These are phyloP conservation scores for Drosophila albomicans DNA, from an alignment of 1,140 invertebrate genomes.

Conservation along the genomic window DNA sequence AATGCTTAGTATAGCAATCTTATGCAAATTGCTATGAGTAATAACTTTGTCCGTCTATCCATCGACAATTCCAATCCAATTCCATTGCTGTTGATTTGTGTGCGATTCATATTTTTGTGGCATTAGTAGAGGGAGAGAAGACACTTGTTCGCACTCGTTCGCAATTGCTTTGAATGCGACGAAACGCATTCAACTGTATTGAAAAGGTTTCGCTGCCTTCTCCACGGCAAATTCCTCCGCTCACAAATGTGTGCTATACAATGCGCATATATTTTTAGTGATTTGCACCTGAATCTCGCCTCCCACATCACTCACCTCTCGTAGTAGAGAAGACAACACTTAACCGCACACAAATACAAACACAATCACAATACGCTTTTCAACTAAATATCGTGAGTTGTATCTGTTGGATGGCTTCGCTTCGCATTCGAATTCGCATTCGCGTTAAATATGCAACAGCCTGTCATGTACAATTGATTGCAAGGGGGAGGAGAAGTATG, in stretches of 20 bases:
- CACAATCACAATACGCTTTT: neutral
- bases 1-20: neutral
- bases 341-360: slow-evolving; percentile 1
- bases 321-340: neutral
- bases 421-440: neutral
- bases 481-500: neutral
- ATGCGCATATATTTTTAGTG: slow-evolving; percentile 36
- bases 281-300: slow-evolving; percentile 30
- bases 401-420: slow-evolving; percentile 46
- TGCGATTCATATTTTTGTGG: slow-evolving; percentile 10
- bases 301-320: neutral
- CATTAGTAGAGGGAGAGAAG: neutral
- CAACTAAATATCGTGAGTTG: slow-evolving; percentile 25
- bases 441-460: slow-evolving; percentile 56
- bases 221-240: neutral
- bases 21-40: neutral
- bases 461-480: slow-evolving; percentile 44
- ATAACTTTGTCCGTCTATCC: neutral
- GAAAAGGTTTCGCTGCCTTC: slow-evolving; percentile 9
- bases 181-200: slow-evolving; percentile 21
- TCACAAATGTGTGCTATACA: slow-evolving; percentile 23
- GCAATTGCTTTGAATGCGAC: neutral
- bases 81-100: neutral
- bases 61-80: neutral
- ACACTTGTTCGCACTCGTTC: neutral